Evolutionary conservation across 64 coral and sea anemone species (phyloP).

Genomic region (Porites lutea): DNA sequence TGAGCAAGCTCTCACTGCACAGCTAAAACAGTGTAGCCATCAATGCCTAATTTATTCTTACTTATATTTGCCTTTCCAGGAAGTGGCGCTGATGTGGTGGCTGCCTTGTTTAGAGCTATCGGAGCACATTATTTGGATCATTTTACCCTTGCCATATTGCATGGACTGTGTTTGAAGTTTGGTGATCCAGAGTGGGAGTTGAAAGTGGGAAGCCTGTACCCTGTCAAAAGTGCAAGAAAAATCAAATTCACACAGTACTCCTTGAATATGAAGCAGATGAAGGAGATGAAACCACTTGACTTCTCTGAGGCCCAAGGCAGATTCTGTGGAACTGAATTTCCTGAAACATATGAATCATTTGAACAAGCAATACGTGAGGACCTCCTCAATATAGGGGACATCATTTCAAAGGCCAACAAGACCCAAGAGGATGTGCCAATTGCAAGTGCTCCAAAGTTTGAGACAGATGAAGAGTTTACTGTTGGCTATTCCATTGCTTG

Average conservation of each 20-base stretch:
- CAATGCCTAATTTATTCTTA: too few species aligned
- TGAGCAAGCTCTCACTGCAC: too few species aligned
- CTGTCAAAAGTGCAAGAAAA: slow-evolving; percentile 24
- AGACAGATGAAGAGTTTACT: not conserved
- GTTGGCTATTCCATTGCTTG: not conserved
- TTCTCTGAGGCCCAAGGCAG: not conserved
- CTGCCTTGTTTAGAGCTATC: slow-evolving; percentile 30
- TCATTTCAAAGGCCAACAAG: not conserved
- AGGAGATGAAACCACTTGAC: not conserved
- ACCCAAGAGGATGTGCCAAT: not conserved
- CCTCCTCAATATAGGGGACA: not conserved
- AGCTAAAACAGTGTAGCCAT: too few species aligned
- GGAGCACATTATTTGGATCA: slow-evolving; percentile 62
- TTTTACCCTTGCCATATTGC: slow-evolving; percentile 18
- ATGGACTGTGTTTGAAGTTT: slow-evolving; percentile 36
- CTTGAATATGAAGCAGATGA: not conserved
- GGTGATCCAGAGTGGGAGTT: not conserved
- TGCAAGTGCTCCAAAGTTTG: slow-evolving; percentile 7
- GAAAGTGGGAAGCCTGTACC: slow-evolving; percentile 50
- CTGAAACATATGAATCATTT: slow-evolving; percentile 12
- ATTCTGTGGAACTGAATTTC: slow-evolving; percentile 44
- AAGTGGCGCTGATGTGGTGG: not conserved
- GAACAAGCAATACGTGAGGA: not conserved
- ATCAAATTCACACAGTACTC: not conserved
- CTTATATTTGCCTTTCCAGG: not conserved